Evolutionary conservation across 2,888 invertebrate species (phyloP).

Genomic region (Andrena bicolor): DNA sequence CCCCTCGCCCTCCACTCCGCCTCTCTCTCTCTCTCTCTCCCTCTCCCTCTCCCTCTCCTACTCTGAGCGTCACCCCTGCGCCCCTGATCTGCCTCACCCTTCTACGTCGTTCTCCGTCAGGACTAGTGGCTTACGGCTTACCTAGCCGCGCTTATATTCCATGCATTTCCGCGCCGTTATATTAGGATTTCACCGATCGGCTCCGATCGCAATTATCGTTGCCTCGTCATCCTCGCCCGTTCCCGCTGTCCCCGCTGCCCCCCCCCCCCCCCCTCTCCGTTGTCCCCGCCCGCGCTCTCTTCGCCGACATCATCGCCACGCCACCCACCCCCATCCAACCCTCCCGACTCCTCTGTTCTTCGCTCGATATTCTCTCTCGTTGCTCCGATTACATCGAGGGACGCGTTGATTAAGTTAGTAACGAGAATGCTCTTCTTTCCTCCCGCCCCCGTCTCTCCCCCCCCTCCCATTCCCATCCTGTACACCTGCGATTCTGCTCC

Average conservation of each 20-base stretch:
- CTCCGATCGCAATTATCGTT: constrained; percentile 74
- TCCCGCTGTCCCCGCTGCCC: constrained; percentile 22
- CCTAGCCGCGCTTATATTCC: constrained; percentile 73
- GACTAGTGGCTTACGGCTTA: constrained; percentile 68
- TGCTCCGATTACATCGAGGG: constrained; percentile 57
- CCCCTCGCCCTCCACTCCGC: constrained; percentile 37
- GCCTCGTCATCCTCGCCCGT: constrained; percentile 60
- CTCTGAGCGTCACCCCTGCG: constrained; percentile 17
- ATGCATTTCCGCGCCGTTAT: constrained; percentile 75
- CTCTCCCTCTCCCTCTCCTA: constrained; percentile 24
- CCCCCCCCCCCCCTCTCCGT: constrained; percentile 33
- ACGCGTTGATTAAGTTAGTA: constrained; percentile 49
- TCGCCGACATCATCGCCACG: constrained; percentile 19
- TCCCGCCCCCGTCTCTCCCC: background rate
- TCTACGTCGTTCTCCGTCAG: constrained; percentile 53
- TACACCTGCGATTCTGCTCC: background rate
- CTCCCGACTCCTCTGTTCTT: constrained; percentile 30
- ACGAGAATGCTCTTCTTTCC: constrained; percentile 45
- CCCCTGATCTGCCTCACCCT: constrained; percentile 41
- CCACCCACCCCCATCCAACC: constrained; percentile 6
- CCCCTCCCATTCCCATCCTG: too few species aligned
- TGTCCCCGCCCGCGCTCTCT: constrained; percentile 16
- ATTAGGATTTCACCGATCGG: constrained; percentile 79
- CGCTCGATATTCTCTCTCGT: constrained; percentile 43
- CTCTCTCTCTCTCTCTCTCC: constrained; percentile 14